phyloP scores from a whole-genome alignment of 2,113 vertebrate species.

The Poecilia latipinna region DNA sequence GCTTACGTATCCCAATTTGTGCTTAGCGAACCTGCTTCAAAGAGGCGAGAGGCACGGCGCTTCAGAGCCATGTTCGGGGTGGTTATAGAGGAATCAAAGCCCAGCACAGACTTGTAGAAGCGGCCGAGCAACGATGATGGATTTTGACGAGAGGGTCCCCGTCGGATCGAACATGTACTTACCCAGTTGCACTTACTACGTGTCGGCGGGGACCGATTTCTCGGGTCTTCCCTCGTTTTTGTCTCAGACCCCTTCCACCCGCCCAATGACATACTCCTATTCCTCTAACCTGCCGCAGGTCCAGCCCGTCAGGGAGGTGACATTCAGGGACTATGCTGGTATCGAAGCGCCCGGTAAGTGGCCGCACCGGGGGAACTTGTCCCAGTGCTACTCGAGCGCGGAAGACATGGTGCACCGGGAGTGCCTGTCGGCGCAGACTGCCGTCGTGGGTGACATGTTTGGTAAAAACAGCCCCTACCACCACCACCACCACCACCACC shows the following conservation, averaged over 20 bases:
- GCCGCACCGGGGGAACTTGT: constrained; percentile 91
- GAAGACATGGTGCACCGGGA: constrained; percentile 98
- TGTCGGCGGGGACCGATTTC: constrained; percentile 96
- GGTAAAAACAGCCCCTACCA: constrained; percentile 87
- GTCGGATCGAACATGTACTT: constrained; percentile 99
- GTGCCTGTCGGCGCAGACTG: constrained; percentile 89
- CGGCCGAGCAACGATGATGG: constrained; percentile 86
- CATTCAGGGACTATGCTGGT: constrained; percentile 97
- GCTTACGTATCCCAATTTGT: constrained; percentile 98
- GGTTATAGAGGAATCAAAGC: constrained; percentile 88
- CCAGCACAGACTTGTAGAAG: constrained; percentile 82
- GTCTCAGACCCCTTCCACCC: constrained; percentile 94
- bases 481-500: constrained; percentile 84
- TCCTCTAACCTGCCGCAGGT: constrained; percentile 97
- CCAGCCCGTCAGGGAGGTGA: constrained; percentile 96
- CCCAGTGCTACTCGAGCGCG: constrained; percentile 92
- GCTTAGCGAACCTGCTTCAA: constrained; percentile 97
- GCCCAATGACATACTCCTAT: constrained; percentile 96
- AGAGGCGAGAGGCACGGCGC: constrained; percentile 91
- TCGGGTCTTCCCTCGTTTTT: constrained; percentile 97
- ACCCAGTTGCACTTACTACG: constrained; percentile 99
- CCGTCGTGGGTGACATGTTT: constrained; percentile 92
- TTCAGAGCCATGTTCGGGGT: constrained; percentile 96
- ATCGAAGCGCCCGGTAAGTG: constrained; percentile 97
- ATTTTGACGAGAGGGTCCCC: constrained; percentile 99